Base-by-base conservation (phyloP, 2,797 vertebrate species). In the Aplochiton taeniatus region DNA sequence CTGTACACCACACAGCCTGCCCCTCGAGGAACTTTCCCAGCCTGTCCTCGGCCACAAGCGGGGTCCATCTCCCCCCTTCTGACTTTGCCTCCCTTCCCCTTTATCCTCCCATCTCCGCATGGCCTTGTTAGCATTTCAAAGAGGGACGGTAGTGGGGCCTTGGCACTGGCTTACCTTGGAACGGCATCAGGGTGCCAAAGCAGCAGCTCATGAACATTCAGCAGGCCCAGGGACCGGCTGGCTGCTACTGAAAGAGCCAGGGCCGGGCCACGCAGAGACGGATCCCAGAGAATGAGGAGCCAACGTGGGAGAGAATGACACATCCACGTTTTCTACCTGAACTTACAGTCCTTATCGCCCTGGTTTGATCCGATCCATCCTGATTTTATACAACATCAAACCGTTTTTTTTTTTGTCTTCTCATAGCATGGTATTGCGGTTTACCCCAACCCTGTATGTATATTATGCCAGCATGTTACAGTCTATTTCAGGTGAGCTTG, bases 71-170 rank as follows among this genome's bases (percentile, higher is more conserved):
- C 55, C 19, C 65, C 45, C 59, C 58, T 8, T 45, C 47, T 18
- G 52, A 19, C 63, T 67, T 63, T 46, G 2, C 54, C 48, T 51
- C 47, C 12, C 57, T 41, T 8, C 8, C 1, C 61, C 58, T 55
- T 13, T 50, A 44, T 19, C 17, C 12, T 18, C 45, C 4, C 72
- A 74, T 75, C 84, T 83, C 83, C 79, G 84, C 81, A 77, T 83
- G 83, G 73, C 49, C 58, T 19, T 20, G 90, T 91, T 91, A 89
- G 79, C 83, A 91, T 91, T 90, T 92, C 88, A 91, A 90, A 90
- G 83, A 44, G 59, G 67, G 70, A 74, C 75, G 69, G 76, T 55
- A 65, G 31, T 6, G 31, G 31, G 74, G 79, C 63, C 73, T 70
- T 66, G 54, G 53, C 66, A 19, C 55, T 67, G 70, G 58, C 62